Evolutionary conservation across 2,113 vertebrate species (phyloP).

Genomic region (Hypocryptadius cinnamomeus): DNA sequence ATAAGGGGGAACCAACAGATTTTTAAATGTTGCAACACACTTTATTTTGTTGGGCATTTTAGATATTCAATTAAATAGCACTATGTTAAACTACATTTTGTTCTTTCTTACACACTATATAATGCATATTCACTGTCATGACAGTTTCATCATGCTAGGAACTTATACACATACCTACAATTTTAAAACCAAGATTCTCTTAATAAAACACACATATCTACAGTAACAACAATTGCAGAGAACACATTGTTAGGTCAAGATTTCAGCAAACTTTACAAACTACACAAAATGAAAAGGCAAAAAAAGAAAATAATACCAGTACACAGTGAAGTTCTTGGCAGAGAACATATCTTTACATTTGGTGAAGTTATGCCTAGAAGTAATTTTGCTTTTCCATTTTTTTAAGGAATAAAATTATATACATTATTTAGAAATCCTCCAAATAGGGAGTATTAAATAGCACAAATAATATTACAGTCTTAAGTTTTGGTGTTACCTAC

Average conservation of each 20-base stretch:
- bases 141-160: conserved; percentile 75
- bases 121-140: conserved; percentile 71
- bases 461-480: conserved; percentile 66
- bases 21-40: conserved; percentile 52
- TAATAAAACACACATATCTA: conserved; percentile 64
- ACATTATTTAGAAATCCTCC: conserved; percentile 71
- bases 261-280: conserved; percentile 59
- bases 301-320: background rate
- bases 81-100: conserved; percentile 58
- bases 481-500: conserved; percentile 67
- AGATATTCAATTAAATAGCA: conserved; percentile 67
- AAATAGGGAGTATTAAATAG: conserved; percentile 72
- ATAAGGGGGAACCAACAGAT: background rate
- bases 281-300: conserved; percentile 58
- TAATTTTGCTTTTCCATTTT: conserved; percentile 34
- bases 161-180: conserved; percentile 67
- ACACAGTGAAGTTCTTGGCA: conserved; percentile 27
- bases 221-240: conserved; percentile 54
- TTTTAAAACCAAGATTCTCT: conserved; percentile 47
- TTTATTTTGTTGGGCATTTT: conserved; percentile 78
- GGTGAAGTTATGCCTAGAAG: conserved; percentile 70
- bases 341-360: conserved; percentile 71
- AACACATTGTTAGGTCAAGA: conserved; percentile 44
- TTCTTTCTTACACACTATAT: conserved; percentile 62
- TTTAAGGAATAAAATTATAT: conserved; percentile 73